Percentiles rank a stretch among this genome's conserved stretches.
Conservation (phyloP, 2,888 invertebrate species). For the Tetranychus truncatus region DNA sequence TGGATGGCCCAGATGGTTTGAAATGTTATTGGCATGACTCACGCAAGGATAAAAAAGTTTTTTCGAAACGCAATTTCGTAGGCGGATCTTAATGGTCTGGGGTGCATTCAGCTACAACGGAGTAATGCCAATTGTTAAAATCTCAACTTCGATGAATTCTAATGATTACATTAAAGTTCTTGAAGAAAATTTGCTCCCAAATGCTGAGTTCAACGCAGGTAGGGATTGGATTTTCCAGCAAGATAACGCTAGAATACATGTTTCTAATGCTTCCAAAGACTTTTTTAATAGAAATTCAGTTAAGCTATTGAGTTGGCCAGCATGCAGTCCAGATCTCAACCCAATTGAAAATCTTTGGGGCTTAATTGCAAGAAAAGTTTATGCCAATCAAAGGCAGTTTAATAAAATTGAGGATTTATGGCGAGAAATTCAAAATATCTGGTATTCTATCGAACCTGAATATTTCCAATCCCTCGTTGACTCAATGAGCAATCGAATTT, state of each 20-base stretch:
- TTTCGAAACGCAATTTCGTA: background rate
- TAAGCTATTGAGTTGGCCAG: constrained; percentile 7
- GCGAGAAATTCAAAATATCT: background rate
- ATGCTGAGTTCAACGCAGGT: background rate
- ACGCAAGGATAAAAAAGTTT: background rate
- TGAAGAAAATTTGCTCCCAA: background rate
- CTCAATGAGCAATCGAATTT: background rate
- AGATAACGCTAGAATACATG: constrained; percentile 7
- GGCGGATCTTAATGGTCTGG: background rate
- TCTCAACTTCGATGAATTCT: background rate
- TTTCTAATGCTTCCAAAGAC: background rate
- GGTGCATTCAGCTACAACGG: background rate
- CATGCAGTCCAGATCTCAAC: constrained; percentile 8
- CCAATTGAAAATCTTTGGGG: constrained; percentile 11
- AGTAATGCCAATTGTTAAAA: background rate
- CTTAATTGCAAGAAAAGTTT: background rate
- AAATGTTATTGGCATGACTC: constrained; percentile 4
- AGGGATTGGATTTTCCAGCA: constrained; percentile 8
- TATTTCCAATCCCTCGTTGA: background rate
- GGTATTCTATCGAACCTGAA: background rate
- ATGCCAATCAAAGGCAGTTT: background rate
- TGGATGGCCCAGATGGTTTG: background rate
- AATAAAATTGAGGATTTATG: background rate
- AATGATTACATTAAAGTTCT: background rate
- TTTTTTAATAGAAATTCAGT: background rate